Evolutionary conservation across 2,797 vertebrate genomes (phyloP), one percentile per base, ranked within the genome.

Genomic region (Enteromius radiatus): DNA sequence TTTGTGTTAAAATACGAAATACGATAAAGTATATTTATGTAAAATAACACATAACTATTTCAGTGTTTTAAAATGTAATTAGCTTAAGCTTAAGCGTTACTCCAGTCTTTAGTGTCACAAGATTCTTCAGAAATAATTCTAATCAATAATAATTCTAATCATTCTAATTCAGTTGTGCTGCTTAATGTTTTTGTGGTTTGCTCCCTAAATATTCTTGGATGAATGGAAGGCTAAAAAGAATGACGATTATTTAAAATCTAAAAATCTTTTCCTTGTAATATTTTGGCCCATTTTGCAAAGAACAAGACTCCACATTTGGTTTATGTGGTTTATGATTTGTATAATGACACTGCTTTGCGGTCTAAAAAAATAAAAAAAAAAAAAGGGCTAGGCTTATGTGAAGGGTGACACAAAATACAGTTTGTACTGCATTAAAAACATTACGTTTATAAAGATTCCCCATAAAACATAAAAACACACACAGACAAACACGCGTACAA

Each of bases 61-160:
- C 0, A 1, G n/a, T 14, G 19, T 36, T 74, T 74, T 33, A 23
- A 54, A 54, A 54, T 54, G 28, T 73, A 36, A 21, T 73, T 52
- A 0, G 28, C n/a, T 3, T 28, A 70, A 47, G 41, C 23, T 70
- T 15, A 26, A 19, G 10, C 8, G 33, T 36, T 52, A n/a, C 28
- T 21, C 2, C 2, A n/a, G 70, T n/a, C 17, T 52, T 36, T 0
- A n/a, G 31, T 74, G 11, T 23, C 10, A 74, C 21, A 2, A 15
- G 3, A 36, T 54, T 19, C 47, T 52, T 74, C 70, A n/a, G 70
- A 54, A 74, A 73, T 73, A 10, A n/a, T n/a, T 73, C 14, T 41
- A 41, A 43, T 43, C 10, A 45, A 31, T 31, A 54, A 73, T 73
- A 10, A n/a, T n/a, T 73, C 14, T 41, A 41, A 43, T 43, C 10